Evolutionary conservation across 1,140 invertebrate species (phyloP).

Genomic region (Gonatopus flavifemur): DNA sequence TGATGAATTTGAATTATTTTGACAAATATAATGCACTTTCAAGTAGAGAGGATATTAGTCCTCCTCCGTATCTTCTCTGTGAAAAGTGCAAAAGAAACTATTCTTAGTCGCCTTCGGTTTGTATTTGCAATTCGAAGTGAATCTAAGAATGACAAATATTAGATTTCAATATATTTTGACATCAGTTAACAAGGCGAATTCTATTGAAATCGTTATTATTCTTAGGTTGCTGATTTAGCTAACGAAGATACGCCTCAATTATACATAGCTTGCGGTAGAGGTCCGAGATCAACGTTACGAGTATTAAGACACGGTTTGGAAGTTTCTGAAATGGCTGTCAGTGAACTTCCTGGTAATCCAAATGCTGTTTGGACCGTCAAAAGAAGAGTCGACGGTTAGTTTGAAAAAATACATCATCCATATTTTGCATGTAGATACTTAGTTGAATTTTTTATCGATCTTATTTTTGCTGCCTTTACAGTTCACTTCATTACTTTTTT

Average conservation of each 20-base stretch:
- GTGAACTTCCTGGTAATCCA: conserved; percentile 97
- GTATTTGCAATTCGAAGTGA: conserved; percentile 50
- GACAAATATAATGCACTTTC: too few relatives aligned
- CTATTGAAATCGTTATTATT: conserved; percentile 2
- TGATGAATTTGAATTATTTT: too few relatives aligned
- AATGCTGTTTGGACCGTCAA: conserved; percentile 99
- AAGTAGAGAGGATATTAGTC: conserved; percentile 41
- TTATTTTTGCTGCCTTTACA: conserved; percentile 6
- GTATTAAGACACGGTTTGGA: conserved; percentile 96
- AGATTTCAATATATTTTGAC: neutral
- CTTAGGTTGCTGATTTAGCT: conserved; percentile 76
- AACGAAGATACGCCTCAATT: conserved; percentile 99
- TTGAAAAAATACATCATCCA: conserved; percentile 13
- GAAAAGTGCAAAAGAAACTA: conserved; percentile 41
- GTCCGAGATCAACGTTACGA: conserved; percentile 88
- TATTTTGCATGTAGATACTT: conserved; percentile 27
- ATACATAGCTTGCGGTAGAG: conserved; percentile 93
- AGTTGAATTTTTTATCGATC: neutral
- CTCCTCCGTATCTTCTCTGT: conserved; percentile 28
- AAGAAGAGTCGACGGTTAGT: conserved; percentile 89
- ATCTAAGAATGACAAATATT: conserved; percentile 39
- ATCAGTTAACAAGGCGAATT: neutral
- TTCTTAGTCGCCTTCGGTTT: conserved; percentile 51
- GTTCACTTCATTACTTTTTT: too few relatives aligned
- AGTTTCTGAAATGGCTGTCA: conserved; percentile 99